Evolutionary conservation across 1,140 invertebrate species (phyloP), one percentile per base, ranked within the genome.

Genomic region (Hypothenemus hampei): DNA sequence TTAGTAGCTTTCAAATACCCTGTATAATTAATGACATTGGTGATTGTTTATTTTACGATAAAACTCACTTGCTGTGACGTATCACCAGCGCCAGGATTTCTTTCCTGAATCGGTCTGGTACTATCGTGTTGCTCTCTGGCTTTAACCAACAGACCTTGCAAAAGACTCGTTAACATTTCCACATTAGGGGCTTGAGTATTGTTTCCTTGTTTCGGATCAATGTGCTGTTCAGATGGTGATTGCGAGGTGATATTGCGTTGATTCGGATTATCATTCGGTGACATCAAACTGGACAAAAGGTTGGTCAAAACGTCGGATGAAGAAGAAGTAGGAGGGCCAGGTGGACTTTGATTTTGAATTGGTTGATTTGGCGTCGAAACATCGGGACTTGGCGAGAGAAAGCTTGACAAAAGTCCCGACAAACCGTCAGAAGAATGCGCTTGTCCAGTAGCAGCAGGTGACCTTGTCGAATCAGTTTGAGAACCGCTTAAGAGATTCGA

Each of bases 31-130:
- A n/a, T n/a, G n/a, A n/a, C n/a, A n/a, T 11, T 51, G 36, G 39
- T 39, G 47, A 49, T 23, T 39, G 47, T 49, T 49, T 49, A 49
- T 49, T 49, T 45, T 24, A 36, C 36, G 16, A 47, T 8, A 24
- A 6, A 24, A 55, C 52, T 55, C 41, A 55, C 52, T 43, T 58
- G 19, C 13, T 31, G 50, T 44, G n/a, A 11, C 21, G 23, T 20
- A 21, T 4, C 15, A 13, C 13, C 10, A 35, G 20, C 36, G 18
- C 13, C 11, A 11, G 39, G 41, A 22, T 48, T 29, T 18, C 44
- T 59, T 40, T 55, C 57, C 31, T 55, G 58, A 10, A 59, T 56
- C 6, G 51, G 58, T 36, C 58, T 55, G n/a, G 58, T 59, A 13
- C n/a, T 46, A 29, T 55, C 41, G 11, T 46, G 44, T 22, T 55